Evolutionary conservation across 2,113 vertebrate species (phyloP).

Genomic region (Isichthys henryi): DNA sequence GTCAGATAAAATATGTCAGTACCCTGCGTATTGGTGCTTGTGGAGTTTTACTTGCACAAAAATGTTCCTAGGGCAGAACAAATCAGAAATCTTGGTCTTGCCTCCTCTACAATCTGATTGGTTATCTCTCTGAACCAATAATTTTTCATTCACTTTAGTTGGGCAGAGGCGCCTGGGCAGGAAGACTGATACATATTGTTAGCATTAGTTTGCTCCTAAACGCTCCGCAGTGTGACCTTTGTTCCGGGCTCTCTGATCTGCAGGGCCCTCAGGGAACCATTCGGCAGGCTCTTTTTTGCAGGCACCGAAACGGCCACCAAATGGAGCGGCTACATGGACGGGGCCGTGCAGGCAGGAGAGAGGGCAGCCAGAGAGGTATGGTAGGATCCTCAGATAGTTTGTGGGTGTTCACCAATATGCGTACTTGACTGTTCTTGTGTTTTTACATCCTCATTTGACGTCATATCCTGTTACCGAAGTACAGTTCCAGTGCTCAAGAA

Average conservation of each 20-base stretch:
- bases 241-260: conserved; percentile 29
- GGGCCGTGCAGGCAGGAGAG: conserved; percentile 62
- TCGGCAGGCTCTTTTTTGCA: conserved; percentile 66
- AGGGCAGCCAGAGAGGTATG: conserved; percentile 70
- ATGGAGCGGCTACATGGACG: conserved; percentile 79
- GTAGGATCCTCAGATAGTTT: background rate
- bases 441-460: background rate
- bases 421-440: background rate
- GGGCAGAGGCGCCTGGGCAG: background rate
- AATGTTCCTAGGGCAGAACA: too few species aligned
- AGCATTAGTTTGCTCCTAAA: background rate
- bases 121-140: too few species aligned
- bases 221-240: background rate
- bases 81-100: too few species aligned
- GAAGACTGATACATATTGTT: background rate
- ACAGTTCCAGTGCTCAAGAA: background rate
- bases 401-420: background rate
- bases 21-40: background rate
- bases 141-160: background rate
- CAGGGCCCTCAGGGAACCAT: conserved; percentile 66
- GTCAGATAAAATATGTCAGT: background rate
- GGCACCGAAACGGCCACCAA: conserved; percentile 70
- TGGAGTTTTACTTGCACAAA: too few species aligned
- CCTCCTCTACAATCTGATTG: too few species aligned
- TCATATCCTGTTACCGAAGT: background rate